phyloP scores from a whole-genome alignment of 2,888 invertebrate species.

The Acrocera orbiculus region DNA sequence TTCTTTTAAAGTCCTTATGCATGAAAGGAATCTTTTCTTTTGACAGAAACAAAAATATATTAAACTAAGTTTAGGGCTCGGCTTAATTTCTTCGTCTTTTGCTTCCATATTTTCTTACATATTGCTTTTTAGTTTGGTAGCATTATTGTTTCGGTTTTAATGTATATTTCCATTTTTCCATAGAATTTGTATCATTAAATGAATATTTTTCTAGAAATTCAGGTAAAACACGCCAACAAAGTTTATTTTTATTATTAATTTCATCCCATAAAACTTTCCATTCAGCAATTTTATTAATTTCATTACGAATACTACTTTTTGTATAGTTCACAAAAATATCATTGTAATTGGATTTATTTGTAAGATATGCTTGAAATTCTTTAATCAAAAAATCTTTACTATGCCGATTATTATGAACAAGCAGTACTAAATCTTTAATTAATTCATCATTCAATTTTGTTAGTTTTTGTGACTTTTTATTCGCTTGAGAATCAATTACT shows the following conservation, averaged over 20 bases:
- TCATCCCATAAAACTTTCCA: constrained; percentile 39
- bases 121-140: too few relatives aligned
- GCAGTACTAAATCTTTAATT: constrained; percentile 42
- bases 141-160: constrained; percentile 26
- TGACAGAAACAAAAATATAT: too few relatives aligned
- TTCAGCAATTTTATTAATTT: constrained; percentile 41
- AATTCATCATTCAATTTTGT: constrained; percentile 34
- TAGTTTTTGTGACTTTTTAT: constrained; percentile 16
- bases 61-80: too few relatives aligned
- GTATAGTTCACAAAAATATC: constrained; percentile 25
- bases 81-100: too few relatives aligned
- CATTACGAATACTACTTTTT: constrained; percentile 32
- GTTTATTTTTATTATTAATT: constrained; percentile 27
- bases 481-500: too few relatives aligned
- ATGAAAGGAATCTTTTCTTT: too few relatives aligned
- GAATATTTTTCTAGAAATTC: constrained; percentile 37
- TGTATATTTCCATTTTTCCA: constrained; percentile 40
- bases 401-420: constrained; percentile 48
- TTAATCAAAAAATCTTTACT: constrained; percentile 38
- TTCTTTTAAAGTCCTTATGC: too few relatives aligned
- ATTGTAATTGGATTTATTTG: constrained; percentile 19
- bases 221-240: constrained; percentile 47
- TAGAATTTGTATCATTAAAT: constrained; percentile 32
- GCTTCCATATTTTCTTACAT: too few relatives aligned
- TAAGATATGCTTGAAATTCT: constrained; percentile 43